A percentile compares a stretch with the other conserved stretches of the same genome.
phyloP scores from a whole-genome alignment of 2,113 vertebrate genomes.

The Baryphthengus martii region DNA sequence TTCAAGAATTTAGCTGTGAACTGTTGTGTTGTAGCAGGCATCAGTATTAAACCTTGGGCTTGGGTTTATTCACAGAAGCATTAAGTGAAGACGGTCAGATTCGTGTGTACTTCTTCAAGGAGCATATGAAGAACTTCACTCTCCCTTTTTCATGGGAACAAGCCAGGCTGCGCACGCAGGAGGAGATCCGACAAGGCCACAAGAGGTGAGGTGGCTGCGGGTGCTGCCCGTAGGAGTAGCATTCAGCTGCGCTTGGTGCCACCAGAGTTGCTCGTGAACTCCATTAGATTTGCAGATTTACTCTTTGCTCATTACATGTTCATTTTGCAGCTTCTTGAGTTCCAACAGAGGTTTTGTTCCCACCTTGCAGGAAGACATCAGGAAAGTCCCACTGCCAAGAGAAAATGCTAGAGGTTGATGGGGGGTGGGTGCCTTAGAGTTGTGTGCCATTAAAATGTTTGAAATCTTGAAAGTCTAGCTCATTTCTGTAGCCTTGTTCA shows the following conservation, averaged over 20 bases:
- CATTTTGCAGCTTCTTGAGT: not conserved
- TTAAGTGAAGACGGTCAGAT: slow-evolving; percentile 86
- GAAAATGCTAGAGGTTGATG: not conserved
- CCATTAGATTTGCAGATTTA: not conserved
- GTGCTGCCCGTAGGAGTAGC: not conserved
- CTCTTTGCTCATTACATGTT: not conserved
- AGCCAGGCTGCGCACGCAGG: slow-evolving; percentile 78
- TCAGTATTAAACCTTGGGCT: not conserved
- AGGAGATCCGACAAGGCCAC: slow-evolving; percentile 50
- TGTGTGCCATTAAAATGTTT: not conserved
- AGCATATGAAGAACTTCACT: slow-evolving; percentile 76
- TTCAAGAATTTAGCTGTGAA: too few species aligned
- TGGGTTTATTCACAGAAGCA: slow-evolving; percentile 74
- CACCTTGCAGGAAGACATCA: not conserved
- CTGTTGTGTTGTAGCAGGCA: too few species aligned
- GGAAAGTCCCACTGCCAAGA: not conserved
- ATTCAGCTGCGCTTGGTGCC: not conserved
- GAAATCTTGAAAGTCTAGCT: not conserved
- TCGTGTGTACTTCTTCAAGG: slow-evolving; percentile 84
- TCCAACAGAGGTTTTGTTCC: not conserved
- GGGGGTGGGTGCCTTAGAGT: not conserved
- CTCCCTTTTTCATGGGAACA: slow-evolving; percentile 81
- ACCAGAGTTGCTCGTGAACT: not conserved
- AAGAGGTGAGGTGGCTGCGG: slow-evolving; percentile 53
- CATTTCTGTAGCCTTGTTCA: not conserved